Base-by-base conservation (phyloP, 30 jellyfish, hydroid and myxozoan genomes). In the Aurelia aurita complex sp. Pacific region DNA sequence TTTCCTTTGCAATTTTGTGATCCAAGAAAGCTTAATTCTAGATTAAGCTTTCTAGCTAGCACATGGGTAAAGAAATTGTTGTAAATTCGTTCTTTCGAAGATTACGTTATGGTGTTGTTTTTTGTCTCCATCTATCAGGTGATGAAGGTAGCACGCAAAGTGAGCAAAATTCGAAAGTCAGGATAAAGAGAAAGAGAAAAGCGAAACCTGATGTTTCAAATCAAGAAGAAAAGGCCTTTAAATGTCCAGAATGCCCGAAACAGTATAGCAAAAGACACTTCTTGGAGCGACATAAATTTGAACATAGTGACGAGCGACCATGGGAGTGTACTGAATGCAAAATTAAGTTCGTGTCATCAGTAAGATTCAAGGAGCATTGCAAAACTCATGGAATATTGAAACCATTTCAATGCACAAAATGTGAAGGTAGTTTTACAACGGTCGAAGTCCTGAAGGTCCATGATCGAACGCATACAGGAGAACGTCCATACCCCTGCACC, bases 321-420 rank as follows among this genome's bases (percentile, higher is more conserved):
- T 86, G 82, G 81, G 38, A 38, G 18, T 86, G 95, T 73, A 36
- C 70, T 6, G 57, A 32, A 16, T 86, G 95, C 19, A 70, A 67
- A 52, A 67, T 15, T 19, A 61, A 76, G 29, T 86, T 86, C 75
- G 46, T 33, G 18, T 86, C 95, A 17, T 66, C 88, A 12, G 67
- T 70, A 33, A 86, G 60, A 51, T 78, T 62, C 64, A 80, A 77
- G 52, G 89, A 74, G 57, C 95, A 86, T 77, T 86, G 89, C 54
- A 88, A 83, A 67, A 69, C 85, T 2, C 98, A 94, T 70, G 98
- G 98, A 3, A 88, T 88, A 5, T 19, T 75, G 65, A 76, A 76
- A 17, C 89, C 95, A 13, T 86, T 86, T 72, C 55, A 86, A 23
- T 86, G 95, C 79, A 83, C 61, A 35, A 73, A 73, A 72, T 86